Evolutionary conservation across 1,140 invertebrate species (phyloP).

Genomic region (Geopemphigus sp.): DNA sequence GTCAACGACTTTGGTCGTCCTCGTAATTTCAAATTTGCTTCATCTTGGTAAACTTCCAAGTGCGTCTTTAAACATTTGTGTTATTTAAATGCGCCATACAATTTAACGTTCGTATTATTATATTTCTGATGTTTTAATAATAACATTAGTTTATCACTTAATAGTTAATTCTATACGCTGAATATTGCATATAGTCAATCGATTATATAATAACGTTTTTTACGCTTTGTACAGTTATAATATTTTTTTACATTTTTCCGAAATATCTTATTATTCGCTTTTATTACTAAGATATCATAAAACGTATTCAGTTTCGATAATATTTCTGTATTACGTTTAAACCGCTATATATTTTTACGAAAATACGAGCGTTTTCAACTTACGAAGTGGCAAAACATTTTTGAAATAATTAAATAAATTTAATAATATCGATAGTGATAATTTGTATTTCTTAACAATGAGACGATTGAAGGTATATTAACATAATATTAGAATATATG

Average conservation of each 20-base stretch:
- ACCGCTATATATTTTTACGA: not conserved
- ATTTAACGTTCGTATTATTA: too few relatives aligned
- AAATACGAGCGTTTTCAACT: not conserved
- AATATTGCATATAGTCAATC: not conserved
- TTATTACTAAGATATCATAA: too few relatives aligned
- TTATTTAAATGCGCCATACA: not conserved
- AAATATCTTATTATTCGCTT: not conserved
- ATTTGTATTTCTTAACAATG: not conserved
- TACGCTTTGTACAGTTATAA: not conserved
- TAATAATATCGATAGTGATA: not conserved
- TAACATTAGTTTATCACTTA: not conserved
- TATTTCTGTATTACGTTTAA: not conserved
- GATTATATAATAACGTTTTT: not conserved
- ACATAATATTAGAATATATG: too few relatives aligned
- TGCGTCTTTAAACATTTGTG: not conserved
- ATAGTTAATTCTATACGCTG: not conserved
- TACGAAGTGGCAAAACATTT: not conserved
- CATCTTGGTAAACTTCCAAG: constrained; percentile 3
- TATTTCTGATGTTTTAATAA: not conserved
- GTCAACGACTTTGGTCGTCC: not conserved
- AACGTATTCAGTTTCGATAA: too few relatives aligned
- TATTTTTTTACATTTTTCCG: not conserved
- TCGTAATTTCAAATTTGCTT: constrained; percentile 23
- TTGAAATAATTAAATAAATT: not conserved
- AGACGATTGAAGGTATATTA: not conserved